phyloP scores from a whole-genome alignment of 2,797 vertebrate species.

The Smutsia gigantea region DNA sequence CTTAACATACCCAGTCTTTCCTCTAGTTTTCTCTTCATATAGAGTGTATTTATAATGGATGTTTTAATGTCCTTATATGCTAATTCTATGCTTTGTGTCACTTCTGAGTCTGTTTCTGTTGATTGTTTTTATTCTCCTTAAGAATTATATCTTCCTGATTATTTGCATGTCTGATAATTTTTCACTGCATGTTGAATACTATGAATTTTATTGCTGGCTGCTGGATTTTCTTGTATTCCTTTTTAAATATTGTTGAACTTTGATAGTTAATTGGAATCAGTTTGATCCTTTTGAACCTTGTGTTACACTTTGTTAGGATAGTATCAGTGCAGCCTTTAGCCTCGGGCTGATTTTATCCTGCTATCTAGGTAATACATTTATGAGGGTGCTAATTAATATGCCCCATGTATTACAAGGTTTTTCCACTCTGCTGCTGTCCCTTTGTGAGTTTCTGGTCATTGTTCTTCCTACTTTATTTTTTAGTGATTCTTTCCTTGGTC shows the following conservation, averaged over 20 bases:
- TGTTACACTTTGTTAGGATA: slow-evolving; percentile 3
- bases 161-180: neutral
- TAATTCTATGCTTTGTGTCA: slow-evolving; percentile 20
- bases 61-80: neutral
- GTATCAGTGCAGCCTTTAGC: neutral
- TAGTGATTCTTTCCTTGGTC: neutral
- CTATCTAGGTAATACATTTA: neutral
- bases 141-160: neutral
- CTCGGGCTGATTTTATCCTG: neutral
- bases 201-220: neutral
- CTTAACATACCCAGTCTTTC: neutral
- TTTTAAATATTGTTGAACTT: slow-evolving; percentile 39
- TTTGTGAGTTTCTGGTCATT: neutral
- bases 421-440: neutral
- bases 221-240: neutral
- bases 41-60: neutral
- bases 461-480: neutral
- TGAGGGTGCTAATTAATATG: neutral
- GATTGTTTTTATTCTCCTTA: neutral
- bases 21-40: slow-evolving; percentile 14
- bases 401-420: neutral
- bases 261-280: neutral
- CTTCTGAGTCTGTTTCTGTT: slow-evolving; percentile 15
- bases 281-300: slow-evolving; percentile 33
- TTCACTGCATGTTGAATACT: neutral